Percentiles rank a stretch among this genome's conserved stretches.
These are phyloP conservation scores for Norana najaformis DNA, from an alignment of 2,888 invertebrate species.

Conservation along the genomic window DNA sequence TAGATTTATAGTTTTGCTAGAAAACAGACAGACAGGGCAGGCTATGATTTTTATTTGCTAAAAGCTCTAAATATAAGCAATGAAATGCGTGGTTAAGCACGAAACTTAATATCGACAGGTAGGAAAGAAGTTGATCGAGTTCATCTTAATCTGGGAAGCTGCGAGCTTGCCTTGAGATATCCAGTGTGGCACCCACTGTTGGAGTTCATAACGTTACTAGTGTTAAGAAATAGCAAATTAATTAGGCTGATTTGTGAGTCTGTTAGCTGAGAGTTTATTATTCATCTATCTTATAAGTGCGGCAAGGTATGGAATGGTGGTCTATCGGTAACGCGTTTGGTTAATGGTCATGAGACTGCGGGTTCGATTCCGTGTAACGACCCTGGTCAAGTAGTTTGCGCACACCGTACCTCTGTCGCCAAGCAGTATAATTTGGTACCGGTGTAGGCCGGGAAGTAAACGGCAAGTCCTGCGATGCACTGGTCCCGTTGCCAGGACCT, in stretches of 20 bases:
- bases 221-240: not conserved
- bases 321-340: too few species aligned
- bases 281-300: slow-evolving; percentile 2
- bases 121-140: not conserved
- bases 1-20: not conserved
- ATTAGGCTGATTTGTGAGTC: not conserved
- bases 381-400: too few species aligned
- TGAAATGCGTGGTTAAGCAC: too few species aligned
- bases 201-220: not conserved
- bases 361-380: too few species aligned
- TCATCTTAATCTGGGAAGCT: not conserved
- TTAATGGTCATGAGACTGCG: too few species aligned
- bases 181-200: not conserved
- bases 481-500: too few species aligned
- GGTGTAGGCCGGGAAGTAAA: too few species aligned
- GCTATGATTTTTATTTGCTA: not conserved
- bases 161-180: not conserved
- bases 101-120: not conserved
- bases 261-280: not conserved
- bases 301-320: too few species aligned
- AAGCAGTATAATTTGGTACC: too few species aligned
- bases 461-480: too few species aligned
- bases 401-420: too few species aligned
- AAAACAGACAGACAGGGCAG: not conserved
- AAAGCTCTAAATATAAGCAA: not conserved